Base-by-base conservation (phyloP, 2,888 invertebrate species). In the Siphlonurus alternatus region DNA sequence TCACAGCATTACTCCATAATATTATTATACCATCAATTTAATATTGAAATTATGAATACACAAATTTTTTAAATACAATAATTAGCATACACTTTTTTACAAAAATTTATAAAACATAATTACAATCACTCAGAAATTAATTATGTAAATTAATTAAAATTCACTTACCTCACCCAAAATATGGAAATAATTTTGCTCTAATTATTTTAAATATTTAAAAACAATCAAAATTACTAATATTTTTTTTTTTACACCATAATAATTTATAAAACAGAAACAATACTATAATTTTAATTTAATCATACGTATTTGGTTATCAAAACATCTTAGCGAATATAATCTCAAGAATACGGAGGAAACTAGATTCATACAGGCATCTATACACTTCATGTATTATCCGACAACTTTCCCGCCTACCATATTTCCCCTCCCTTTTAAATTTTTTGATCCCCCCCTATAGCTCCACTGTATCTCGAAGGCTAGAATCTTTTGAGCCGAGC, bases 371-470 rank as follows among this genome's bases (percentile, higher is more conserved):
- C 38, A 38, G 15, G 7, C 38, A 38, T n/a, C n/a, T n/a, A n/a
- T n/a, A 38, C 5, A 15, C 38, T 38, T 38, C 38, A 38, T 38
- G 38, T 38, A 38, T 38, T 38, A 38, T 38, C 38, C 38, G 5
- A 5, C 38, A 38, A 38, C 38, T 38, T 38, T 38, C 38, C 38
- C 38, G 38, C 38, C 38, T 25, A 25, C 61, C 1, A 25, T 20
- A 61, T 38, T 20, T 25, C 19, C 25, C 61, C 61, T 60, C 61
- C 25, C 38, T 20, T 38, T 38, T 61, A n/a, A 61, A 23, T 61
- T 25, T 59, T 59, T 20, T 19, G 38, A 61, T 25, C 22, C 61
- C 20, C 18, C 61, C 25, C n/a, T 5, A 15, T 61, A 20, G 18
- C 25, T n/a, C 61, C 25, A 22, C 24, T 5, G 38, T 38, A 38